phyloP scores from a whole-genome alignment of 2,113 vertebrate species.

The Strix aluco region DNA sequence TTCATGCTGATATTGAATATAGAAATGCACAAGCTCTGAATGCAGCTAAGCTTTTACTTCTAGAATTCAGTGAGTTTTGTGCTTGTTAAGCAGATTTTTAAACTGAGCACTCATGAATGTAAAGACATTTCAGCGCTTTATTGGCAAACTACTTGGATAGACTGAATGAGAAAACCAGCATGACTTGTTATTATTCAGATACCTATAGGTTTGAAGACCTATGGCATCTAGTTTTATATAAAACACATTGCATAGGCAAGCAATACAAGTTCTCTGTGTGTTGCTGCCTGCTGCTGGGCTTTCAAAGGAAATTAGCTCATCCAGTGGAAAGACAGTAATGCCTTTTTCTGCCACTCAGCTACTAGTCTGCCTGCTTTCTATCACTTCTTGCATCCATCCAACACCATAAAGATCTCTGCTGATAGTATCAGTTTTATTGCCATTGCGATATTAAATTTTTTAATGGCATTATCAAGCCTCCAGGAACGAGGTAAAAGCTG shows the following conservation, averaged over 20 bases:
- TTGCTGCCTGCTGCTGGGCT: neutral
- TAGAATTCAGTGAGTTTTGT: neutral
- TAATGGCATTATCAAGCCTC: neutral
- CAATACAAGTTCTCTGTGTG: neutral
- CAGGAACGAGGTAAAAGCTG: neutral
- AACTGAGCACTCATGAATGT: neutral
- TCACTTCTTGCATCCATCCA: neutral
- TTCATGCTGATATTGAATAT: neutral
- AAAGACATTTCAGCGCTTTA: neutral
- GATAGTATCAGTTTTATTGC: neutral
- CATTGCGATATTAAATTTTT: neutral
- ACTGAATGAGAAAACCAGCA: neutral
- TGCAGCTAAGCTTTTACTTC: neutral
- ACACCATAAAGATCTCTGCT: neutral
- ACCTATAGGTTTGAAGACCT: neutral
- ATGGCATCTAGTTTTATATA: neutral
- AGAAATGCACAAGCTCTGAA: neutral
- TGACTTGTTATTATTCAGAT: neutral
- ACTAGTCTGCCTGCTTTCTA: neutral
- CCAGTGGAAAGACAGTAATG: neutral
- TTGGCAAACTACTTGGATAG: neutral
- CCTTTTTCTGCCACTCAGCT: neutral
- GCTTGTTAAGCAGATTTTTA: neutral
- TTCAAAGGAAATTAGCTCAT: neutral
- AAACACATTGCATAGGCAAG: neutral